Percentiles rank a stretch among this genome's conserved stretches.
phyloP scores from a whole-genome alignment of 1,140 invertebrate genomes.

The Acromyrmex charruanus region DNA sequence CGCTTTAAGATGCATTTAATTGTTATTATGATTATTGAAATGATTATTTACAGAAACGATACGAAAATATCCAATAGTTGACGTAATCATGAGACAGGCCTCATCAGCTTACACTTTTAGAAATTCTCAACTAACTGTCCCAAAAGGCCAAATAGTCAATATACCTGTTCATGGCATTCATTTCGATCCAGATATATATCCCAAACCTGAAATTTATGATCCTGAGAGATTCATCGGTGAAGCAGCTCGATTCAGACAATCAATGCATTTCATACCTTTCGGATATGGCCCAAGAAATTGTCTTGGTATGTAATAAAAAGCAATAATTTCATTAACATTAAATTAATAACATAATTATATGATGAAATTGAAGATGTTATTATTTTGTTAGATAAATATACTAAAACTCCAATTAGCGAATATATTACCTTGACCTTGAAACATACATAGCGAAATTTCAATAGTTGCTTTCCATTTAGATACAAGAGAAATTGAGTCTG shows the following conservation, averaged over 20 bases:
- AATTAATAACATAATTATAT: too few species aligned
- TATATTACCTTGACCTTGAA: too few species aligned
- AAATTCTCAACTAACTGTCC: background rate
- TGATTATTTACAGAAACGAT: background rate
- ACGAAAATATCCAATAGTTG: background rate
- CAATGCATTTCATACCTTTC: background rate
- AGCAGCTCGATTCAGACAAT: background rate
- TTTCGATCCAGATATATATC: background rate
- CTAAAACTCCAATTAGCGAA: too few species aligned
- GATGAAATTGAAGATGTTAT: too few species aligned
- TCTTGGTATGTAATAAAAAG: background rate
- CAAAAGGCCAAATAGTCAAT: background rate
- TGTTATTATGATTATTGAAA: background rate
- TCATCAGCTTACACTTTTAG: constrained; percentile 1
- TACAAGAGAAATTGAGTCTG: too few species aligned
- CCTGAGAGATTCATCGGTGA: constrained; percentile 2
- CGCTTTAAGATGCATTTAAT: too few species aligned
- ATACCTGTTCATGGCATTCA: background rate
- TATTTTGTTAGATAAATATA: too few species aligned
- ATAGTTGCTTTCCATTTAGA: too few species aligned
- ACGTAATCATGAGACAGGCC: background rate
- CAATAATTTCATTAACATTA: background rate
- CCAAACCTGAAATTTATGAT: background rate
- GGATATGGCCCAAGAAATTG: constrained; percentile 14
- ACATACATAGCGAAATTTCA: too few species aligned